These are phyloP conservation scores for Rhabdornis inornatus DNA, from an alignment of 2,113 vertebrate species.

Conservation along the genomic window DNA sequence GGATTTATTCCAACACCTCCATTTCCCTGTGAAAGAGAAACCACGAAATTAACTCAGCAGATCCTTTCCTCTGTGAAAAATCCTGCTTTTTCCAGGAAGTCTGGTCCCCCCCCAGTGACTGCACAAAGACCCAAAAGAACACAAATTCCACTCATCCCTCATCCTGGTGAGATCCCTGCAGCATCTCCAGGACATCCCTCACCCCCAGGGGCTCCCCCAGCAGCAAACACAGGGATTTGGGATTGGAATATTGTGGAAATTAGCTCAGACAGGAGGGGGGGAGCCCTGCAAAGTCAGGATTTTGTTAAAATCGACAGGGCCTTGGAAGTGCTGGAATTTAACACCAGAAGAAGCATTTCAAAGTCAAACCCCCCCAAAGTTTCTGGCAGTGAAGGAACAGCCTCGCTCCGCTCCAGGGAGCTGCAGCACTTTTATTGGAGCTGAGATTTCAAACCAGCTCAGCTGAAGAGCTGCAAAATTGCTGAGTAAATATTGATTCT, in stretches of 20 bases:
- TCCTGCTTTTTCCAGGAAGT: accelerated
- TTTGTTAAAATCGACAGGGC: background rate
- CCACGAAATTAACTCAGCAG: background rate
- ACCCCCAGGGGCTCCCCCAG: background rate
- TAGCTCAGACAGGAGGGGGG: accelerated
- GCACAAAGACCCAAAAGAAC: background rate
- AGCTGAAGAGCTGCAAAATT: background rate
- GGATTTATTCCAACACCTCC: background rate
- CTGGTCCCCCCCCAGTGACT: background rate
- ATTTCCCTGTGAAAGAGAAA: background rate
- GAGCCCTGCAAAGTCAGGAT: background rate
- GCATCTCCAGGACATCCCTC: background rate
- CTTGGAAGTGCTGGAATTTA: background rate
- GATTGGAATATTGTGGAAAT: background rate
- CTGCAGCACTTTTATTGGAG: background rate
- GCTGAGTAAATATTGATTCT: background rate
- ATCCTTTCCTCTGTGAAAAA: background rate
- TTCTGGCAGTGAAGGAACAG: background rate
- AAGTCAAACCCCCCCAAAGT: accelerated
- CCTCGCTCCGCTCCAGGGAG: background rate
- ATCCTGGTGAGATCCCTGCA: background rate
- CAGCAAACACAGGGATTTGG: background rate
- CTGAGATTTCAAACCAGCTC: background rate
- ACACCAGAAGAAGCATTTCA: background rate
- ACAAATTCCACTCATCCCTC: accelerated